A percentile compares a stretch with the other conserved stretches of the same genome.
These are phyloP conservation scores for Oenanthe melanoleuca DNA, from an alignment of 2,113 vertebrate genomes.

Conservation along the genomic window DNA sequence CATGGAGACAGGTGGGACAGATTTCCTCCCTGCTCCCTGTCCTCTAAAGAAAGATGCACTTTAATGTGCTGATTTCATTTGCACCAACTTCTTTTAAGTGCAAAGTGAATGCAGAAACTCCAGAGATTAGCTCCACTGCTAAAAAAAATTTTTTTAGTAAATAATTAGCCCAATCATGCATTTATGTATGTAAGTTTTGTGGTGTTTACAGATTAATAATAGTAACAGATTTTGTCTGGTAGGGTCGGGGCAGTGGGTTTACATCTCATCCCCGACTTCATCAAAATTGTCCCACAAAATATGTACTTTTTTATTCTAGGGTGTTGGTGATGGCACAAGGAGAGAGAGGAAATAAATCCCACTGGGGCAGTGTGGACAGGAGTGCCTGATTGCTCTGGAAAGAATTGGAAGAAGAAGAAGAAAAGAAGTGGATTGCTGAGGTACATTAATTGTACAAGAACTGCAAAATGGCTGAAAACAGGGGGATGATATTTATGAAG, in stretches of 20 bases:
- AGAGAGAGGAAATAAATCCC: background rate
- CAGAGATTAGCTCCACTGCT: constrained; percentile 12
- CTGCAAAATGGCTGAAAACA: constrained; percentile 59
- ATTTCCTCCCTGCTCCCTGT: background rate
- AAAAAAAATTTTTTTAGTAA: background rate
- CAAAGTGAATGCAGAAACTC: constrained; percentile 26
- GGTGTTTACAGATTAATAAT: background rate
- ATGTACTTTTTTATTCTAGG: background rate
- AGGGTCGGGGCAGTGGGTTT: background rate
- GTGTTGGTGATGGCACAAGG: background rate
- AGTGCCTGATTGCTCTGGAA: background rate
- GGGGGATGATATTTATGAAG: background rate
- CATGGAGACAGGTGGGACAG: background rate
- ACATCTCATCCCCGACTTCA: background rate
- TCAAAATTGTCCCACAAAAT: background rate
- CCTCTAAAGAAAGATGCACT: background rate
- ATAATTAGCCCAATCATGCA: background rate
- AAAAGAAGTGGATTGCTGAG: background rate
- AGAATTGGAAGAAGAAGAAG: background rate
- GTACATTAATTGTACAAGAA: constrained; percentile 11
- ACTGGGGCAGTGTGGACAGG: background rate
- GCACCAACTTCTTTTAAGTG: constrained; percentile 33
- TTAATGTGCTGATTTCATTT: constrained; percentile 40
- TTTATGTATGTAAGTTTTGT: background rate
- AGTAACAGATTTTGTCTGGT: background rate